Evolutionary conservation across 2,797 vertebrate species (phyloP), one percentile per base, ranked within the genome.

Genomic region (Danio tinwini): DNA sequence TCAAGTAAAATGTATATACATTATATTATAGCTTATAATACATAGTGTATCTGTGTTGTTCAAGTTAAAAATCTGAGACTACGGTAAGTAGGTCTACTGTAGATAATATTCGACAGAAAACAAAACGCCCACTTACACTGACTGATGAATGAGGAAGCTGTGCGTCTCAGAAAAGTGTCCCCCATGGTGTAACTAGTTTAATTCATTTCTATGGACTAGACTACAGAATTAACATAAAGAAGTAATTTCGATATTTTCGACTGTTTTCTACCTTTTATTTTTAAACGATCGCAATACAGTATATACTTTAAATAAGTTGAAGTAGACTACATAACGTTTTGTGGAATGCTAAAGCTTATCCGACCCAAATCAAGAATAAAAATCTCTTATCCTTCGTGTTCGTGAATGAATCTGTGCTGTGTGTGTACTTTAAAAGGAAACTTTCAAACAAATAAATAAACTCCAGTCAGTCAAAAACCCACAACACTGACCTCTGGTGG

Each of bases 401-500:
- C 11, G 5, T 67, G 13, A 19, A 29, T 29, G 29, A 29, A 29
- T 29, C 29, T 29, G 1, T 29, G 6, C n/a, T 29, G 29, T 44
- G 5, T 45, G 7, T 58, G n/a, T 42, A 6, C 3, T 29, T 58
- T 73, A 13, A 58, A 58, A 7, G n/a, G 29, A 3, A 11, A 44
- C n/a, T 14, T 64, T n/a, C 1, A 49, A 29, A 74, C 11, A 1
- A 61, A 50, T 13, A 12, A 11, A n/a, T 29, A 29, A 21, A 16
- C 11, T 1, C 2, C 7, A 62, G 4, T 17, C 52, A 71, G 21
- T 5, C 9, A 1, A 39, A 5, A 17, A 50, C 0, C 14, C 8
- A 11, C 9, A 59, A 59, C 44, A 68, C 75, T 77, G 75, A 59
- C 63, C 55, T 50, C 75, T 77, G 64, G 42, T 59, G 75, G 44